Conservation (phyloP, 2,113 vertebrate genomes). For the Orycteropus afer region DNA sequence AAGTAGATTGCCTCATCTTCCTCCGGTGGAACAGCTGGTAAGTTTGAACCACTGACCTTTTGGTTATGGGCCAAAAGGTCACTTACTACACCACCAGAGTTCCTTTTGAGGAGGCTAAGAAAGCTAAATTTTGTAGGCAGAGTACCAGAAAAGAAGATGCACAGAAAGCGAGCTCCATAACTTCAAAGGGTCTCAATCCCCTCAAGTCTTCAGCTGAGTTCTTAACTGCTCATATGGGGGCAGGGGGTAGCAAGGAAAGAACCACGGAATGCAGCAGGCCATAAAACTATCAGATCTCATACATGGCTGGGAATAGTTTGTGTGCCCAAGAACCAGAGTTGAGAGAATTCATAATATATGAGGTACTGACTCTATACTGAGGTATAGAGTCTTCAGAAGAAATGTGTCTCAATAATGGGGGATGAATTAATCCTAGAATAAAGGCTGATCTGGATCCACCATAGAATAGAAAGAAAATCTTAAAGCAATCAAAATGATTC, state of each 20-base stretch:
- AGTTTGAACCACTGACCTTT: too few relatives aligned
- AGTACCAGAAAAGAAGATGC: not conserved
- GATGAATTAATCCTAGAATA: not conserved
- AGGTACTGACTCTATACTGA: too few relatives aligned
- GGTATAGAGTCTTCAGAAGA: not conserved
- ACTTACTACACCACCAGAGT: too few relatives aligned
- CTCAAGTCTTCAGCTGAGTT: not conserved
- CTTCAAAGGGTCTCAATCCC: not conserved
- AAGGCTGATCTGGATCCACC: not conserved
- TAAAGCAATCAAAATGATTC: not conserved
- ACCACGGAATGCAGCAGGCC: not conserved
- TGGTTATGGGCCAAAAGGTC: too few relatives aligned
- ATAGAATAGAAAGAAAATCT: not conserved
- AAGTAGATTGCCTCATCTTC: too few relatives aligned
- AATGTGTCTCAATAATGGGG: not conserved
- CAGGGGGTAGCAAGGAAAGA: not conserved
- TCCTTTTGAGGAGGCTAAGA: too few relatives aligned
- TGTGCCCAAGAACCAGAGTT: not conserved
- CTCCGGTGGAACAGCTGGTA: too few relatives aligned
- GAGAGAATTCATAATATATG: not conserved
- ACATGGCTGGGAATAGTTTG: not conserved
- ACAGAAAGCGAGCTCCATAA: not conserved
- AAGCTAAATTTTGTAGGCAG: not conserved
- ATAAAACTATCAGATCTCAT: not conserved
- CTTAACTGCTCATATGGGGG: not conserved